Percentiles rank a stretch among this genome's conserved stretches.
These are phyloP conservation scores for Resseliella maxima DNA, from an alignment of 2,888 invertebrate species.

Conservation along the genomic window DNA sequence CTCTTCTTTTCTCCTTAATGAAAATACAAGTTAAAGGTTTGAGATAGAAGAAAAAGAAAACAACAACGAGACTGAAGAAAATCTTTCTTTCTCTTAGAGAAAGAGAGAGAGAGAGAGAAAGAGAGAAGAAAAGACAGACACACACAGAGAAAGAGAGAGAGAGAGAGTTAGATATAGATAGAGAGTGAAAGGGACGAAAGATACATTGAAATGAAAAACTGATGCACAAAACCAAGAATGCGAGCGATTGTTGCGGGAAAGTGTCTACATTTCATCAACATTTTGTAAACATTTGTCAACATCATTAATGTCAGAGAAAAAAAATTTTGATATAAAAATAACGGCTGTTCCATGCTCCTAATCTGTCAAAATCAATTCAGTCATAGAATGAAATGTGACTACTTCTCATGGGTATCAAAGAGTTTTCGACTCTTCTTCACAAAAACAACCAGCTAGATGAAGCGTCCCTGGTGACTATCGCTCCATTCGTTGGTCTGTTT, in stretches of 20 bases:
- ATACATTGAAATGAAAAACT: no score
- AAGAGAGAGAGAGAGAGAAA: no score
- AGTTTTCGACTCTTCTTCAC: neutral
- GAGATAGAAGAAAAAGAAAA: no score
- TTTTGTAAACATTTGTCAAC: neutral
- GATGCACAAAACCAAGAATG: neutral
- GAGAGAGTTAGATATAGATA: no score
- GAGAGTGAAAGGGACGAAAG: no score
- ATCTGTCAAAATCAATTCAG: constrained; percentile 8
- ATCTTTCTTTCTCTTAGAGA: no score
- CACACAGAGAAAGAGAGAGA: no score
- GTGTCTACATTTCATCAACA: neutral
- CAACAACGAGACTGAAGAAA: no score
- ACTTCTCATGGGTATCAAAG: neutral
- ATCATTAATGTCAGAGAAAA: neutral
- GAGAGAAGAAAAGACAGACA: no score
- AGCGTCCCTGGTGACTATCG: neutral
- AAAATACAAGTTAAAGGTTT: neutral
- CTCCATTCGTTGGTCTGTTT: neutral
- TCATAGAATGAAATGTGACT: neutral
- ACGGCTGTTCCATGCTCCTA: neutral
- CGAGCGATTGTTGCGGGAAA: neutral
- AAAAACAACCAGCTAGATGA: neutral
- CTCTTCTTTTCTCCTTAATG: neutral
- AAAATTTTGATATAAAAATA: neutral